Evolutionary conservation across 2,113 vertebrate genomes (phyloP), one percentile per base, ranked within the genome.

Genomic region (Phocoena sinus): DNA sequence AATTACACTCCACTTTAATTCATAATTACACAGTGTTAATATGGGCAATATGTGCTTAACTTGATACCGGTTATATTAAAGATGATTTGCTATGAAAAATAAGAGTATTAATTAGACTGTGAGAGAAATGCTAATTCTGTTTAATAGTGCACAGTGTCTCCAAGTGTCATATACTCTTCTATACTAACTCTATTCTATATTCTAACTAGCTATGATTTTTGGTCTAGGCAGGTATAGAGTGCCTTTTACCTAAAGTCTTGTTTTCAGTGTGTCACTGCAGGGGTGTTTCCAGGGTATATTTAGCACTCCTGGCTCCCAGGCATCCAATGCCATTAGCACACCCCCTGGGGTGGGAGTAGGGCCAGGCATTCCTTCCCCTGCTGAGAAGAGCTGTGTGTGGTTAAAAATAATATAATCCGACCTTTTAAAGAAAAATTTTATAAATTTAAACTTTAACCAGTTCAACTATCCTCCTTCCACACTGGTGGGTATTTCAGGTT

Each of bases 11-110:
- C 2, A 92, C 33, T 73, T 79, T 47, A 93, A 86, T 95, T 95
- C 67, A 28, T 79, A 92, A 85, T 67, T 86, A 50, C 68, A 44
- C 53, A 79, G 11, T 47, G 17, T 87, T 91, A 94, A 38, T 74
- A 63, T 94, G 33, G 63, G 14, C 25, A 93, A 8, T 83, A 60
- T 79, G 15, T 91, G 20, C 41, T 87, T 94, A 90, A 91, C 8
- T 26, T 92, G 84, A 41, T 89, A 17, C 15, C 2, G 79, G 70
- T 95, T 89, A 71, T 65, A 6, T 84, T 89, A 70, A 89, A 84
- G 47, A 77, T 80, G 53, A 83, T 96, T 84, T 91, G 50, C 21
- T 95, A 5, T 88, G 83, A 89, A 93, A 94, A 90, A 67, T 80
- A 77, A 89, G 53, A 73, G 17, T 60, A 47, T 56, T 81, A 83